Conservation (phyloP, 1,140 invertebrate genomes). For the Halesus radiatus region DNA sequence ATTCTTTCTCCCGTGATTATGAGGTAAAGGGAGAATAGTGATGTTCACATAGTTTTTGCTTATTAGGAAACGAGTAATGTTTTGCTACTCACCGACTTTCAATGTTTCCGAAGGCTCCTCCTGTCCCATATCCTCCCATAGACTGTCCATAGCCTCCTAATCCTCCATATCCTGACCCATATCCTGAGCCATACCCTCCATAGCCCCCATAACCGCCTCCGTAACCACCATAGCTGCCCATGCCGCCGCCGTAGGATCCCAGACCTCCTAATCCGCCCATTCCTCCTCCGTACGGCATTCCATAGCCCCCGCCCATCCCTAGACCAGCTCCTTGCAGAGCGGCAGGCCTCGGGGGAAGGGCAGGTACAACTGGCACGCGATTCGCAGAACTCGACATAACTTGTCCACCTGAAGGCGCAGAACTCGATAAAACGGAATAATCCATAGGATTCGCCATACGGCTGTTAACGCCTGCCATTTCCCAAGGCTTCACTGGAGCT, state of each 20-base stretch:
- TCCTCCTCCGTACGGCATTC: conserved; percentile 58
- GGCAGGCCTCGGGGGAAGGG: conserved; percentile 52
- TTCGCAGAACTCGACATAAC: not conserved
- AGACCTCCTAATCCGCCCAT: conserved; percentile 50
- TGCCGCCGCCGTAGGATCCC: conserved; percentile 49
- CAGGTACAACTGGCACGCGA: conserved; percentile 30
- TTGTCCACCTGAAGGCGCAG: not conserved
- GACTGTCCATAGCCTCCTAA: conserved; percentile 58
- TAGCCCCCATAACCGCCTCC: conserved; percentile 59
- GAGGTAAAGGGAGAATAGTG: too few species aligned
- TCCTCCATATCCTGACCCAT: conserved; percentile 30
- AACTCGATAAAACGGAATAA: not conserved
- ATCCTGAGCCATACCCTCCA: conserved; percentile 55
- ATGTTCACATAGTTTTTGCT: too few species aligned
- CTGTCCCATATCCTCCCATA: conserved; percentile 30
- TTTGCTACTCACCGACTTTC: conserved; percentile 46
- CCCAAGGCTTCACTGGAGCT: conserved; percentile 32
- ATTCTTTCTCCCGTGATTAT: too few species aligned
- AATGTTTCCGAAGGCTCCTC: conserved; percentile 41
- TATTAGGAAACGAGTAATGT: too few species aligned
- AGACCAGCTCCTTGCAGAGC: not conserved
- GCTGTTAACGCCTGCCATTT: conserved; percentile 45
- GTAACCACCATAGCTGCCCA: conserved; percentile 50
- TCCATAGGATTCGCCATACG: conserved; percentile 33
- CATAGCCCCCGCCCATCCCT: conserved; percentile 4